Percentiles rank a stretch among this genome's conserved stretches.
Evolutionary conservation across 2,888 invertebrate genomes (phyloP).

Genomic region (Rhaphigaster nebulosa): DNA sequence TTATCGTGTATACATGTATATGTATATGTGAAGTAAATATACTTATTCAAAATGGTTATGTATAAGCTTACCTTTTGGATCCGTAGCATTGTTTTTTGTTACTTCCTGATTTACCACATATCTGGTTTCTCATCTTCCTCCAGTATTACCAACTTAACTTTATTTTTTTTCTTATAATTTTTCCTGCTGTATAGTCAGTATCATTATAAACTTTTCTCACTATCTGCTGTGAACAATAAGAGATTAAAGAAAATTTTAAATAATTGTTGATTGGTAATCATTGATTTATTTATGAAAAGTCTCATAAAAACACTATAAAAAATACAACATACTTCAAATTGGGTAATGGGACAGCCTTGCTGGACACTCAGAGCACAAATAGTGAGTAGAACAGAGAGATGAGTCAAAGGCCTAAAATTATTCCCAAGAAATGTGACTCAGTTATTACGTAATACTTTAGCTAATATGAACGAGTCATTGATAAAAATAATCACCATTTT

Average conservation of each 20-base stretch:
- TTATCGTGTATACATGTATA: too few species aligned
- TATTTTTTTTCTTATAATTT: neutral
- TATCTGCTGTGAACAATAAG: neutral
- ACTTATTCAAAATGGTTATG: neutral
- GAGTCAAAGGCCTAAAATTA: conserved; percentile 39
- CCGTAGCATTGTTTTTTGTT: neutral
- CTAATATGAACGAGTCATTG: neutral
- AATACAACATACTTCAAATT: neutral
- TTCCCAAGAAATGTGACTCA: conserved; percentile 12
- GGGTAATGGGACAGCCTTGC: neutral
- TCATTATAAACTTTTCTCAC: neutral
- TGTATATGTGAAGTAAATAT: neutral
- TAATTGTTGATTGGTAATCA: neutral
- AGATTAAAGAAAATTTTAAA: neutral
- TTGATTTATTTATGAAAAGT: too few species aligned
- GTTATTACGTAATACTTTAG: conserved; percentile 15
- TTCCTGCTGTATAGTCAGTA: neutral
- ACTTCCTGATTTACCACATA: neutral
- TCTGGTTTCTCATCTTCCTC: neutral
- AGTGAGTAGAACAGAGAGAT: neutral
- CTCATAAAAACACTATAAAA: neutral
- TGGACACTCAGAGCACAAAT: neutral
- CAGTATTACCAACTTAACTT: neutral
- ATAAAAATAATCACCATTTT: neutral
- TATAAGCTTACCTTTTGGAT: neutral